These are phyloP conservation scores for Heterotilapia buettikoferi DNA, from an alignment of 2,113 vertebrate genomes.

Conservation along the genomic window DNA sequence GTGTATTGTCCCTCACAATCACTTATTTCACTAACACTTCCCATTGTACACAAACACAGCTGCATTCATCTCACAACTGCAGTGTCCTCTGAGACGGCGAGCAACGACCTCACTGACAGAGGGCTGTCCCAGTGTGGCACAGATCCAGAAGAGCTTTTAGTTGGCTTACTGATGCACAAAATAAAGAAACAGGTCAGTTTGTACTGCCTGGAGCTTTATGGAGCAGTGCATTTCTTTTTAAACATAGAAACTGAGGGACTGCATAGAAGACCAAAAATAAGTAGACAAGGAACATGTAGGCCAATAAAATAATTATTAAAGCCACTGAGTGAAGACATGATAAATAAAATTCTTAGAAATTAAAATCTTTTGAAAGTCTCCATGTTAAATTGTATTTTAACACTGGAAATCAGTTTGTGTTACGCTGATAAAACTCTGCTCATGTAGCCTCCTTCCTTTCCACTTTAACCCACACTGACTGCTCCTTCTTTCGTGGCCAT, in stretches of 20 bases:
- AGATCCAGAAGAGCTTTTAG: not conserved
- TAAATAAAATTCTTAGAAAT: not conserved
- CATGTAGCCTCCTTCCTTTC: not conserved
- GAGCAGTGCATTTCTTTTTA: not conserved
- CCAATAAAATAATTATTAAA: not conserved
- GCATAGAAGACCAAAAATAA: not conserved
- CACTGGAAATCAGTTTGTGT: not conserved
- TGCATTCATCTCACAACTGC: conserved; percentile 6
- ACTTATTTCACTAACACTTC: not conserved
- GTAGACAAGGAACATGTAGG: no score
- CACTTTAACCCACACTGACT: not conserved
- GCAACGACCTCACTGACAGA: conserved; percentile 2
- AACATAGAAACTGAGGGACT: not conserved
- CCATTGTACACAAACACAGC: not conserved
- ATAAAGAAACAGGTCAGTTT: not conserved
- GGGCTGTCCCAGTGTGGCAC: conserved; percentile 1
- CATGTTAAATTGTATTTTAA: not conserved
- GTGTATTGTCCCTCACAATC: not conserved
- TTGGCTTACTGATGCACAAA: not conserved
- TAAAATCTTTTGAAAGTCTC: not conserved
- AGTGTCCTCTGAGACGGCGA: conserved; percentile 15
- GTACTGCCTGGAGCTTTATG: not conserved
- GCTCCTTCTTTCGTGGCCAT: not conserved
- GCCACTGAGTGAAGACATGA: not conserved
- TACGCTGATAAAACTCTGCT: not conserved